Evolutionary conservation across 1,140 invertebrate species (phyloP), one percentile per base, ranked within the genome.

Genomic region (Coelopa frigida): DNA sequence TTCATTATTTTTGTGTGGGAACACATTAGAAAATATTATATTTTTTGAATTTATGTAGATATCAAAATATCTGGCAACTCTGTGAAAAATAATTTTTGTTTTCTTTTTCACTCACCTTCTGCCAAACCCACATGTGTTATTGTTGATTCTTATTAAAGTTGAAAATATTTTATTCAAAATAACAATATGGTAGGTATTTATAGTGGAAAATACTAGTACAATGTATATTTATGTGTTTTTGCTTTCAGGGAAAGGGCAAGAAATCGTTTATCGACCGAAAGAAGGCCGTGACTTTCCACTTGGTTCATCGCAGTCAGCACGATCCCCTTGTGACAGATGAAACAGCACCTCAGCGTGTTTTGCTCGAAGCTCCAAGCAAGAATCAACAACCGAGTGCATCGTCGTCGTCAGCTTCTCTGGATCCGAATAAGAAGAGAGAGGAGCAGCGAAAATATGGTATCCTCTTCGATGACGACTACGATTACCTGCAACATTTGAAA

Each of bases 381-480:
- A 48, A 52, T 8, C 15, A 55, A 3, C 39, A 21, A 44, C n/a
- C 58, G 53, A 23, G 55, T 57, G 43, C 15, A 35, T 24, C 38
- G 8, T 11, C 20, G 14, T 44, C 52, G 5, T 39, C 50, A 29
- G 12, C 44, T 7, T 17, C 50, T 2, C n/a, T 64, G 10, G 74
- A 78, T 48, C 50, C 54, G 6, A 60, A 71, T n/a, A 80, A 81
- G 44, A 69, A 75, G 1, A 81, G 78, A 58, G 83, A 90, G 57
- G 88, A 95, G 57, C 81, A 89, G 56, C 70, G 77, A 21, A 93
- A 94, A 70, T 96, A 82, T 79, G 94, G 93, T n/a, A 84, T 98
- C 42, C 94, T 85, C 66, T 97, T 83, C 72, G 91, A 97, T 65
- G 93, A 98, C 73, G 88, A 96, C 54, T 98, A 96, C 64, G 81